Evolutionary conservation across 2,797 vertebrate species (phyloP).

Genomic region (Chaetophractus vellerosus): DNA sequence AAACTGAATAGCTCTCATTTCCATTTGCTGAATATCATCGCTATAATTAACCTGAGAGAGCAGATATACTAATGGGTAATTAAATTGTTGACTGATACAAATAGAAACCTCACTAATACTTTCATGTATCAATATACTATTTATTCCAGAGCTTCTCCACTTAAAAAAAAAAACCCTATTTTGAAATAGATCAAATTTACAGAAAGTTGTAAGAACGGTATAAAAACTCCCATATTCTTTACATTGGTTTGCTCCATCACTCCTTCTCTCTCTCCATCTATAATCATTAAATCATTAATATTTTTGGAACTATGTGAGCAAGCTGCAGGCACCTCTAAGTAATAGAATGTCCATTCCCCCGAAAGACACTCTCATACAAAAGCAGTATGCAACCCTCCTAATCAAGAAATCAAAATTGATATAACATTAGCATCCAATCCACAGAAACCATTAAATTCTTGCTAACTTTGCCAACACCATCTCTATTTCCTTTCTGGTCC

Average conservation of each 20-base stretch:
- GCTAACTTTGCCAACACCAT: neutral
- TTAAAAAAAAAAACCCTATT: neutral
- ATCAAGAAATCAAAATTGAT: neutral
- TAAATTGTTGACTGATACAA: neutral
- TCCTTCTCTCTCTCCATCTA: neutral
- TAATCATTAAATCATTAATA: neutral
- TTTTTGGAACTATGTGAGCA: neutral
- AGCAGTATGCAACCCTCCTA: neutral
- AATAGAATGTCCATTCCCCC: neutral
- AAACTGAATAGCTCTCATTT: neutral
- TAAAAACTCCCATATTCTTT: neutral
- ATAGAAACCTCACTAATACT: conserved; percentile 27
- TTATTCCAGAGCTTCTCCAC: neutral
- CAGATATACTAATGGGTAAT: neutral
- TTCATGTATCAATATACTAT: neutral
- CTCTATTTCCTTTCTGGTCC: neutral
- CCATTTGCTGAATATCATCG: conserved; percentile 12
- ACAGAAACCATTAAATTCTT: neutral
- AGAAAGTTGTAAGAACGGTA: neutral
- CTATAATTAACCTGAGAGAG: conserved; percentile 25
- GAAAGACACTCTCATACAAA: neutral
- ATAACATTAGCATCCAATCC: neutral
- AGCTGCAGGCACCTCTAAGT: neutral
- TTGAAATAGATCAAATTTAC: conserved; percentile 17
- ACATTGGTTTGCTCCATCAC: neutral